These are phyloP conservation scores for Thripadectes ignobilis DNA, from an alignment of 2,797 vertebrate genomes.

Conservation along the genomic window DNA sequence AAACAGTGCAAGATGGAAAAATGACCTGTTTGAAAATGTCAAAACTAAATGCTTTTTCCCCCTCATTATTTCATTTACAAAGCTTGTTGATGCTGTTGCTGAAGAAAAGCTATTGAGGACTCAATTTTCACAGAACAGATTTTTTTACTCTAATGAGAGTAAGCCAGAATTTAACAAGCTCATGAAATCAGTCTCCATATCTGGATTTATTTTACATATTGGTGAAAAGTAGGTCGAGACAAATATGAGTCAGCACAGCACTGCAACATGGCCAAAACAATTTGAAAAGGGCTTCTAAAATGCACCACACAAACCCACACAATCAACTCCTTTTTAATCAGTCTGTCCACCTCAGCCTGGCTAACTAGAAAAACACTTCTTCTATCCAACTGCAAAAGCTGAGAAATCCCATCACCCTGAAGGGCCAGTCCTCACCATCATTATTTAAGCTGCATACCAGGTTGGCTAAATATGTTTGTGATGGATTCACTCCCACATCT, in stretches of 20 bases:
- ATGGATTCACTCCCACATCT: background rate
- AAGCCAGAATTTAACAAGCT: slow-evolving; percentile 23
- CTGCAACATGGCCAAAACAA: background rate
- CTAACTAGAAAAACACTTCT: background rate
- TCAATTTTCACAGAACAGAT: background rate
- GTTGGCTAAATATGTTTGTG: background rate
- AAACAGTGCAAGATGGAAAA: background rate
- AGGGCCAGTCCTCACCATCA: background rate
- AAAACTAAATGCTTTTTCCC: background rate
- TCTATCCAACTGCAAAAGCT: background rate
- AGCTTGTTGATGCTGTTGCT: background rate
- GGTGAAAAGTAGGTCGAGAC: slow-evolving; percentile 37
- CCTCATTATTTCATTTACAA: background rate
- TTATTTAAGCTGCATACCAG: background rate
- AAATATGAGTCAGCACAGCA: slow-evolving; percentile 47
- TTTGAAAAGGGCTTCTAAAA: slow-evolving; percentile 18
- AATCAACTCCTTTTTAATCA: background rate
- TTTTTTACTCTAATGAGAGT: background rate
- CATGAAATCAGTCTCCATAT: slow-evolving; percentile 1
- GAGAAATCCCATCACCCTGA: background rate
- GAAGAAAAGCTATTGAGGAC: background rate
- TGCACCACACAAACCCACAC: background rate
- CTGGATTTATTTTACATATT: slow-evolving; percentile 34
- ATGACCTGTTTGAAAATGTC: background rate
- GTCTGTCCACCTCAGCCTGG: background rate